Evolutionary conservation across 2,113 vertebrate genomes (phyloP).

Genomic region (Podocnemis expansa): DNA sequence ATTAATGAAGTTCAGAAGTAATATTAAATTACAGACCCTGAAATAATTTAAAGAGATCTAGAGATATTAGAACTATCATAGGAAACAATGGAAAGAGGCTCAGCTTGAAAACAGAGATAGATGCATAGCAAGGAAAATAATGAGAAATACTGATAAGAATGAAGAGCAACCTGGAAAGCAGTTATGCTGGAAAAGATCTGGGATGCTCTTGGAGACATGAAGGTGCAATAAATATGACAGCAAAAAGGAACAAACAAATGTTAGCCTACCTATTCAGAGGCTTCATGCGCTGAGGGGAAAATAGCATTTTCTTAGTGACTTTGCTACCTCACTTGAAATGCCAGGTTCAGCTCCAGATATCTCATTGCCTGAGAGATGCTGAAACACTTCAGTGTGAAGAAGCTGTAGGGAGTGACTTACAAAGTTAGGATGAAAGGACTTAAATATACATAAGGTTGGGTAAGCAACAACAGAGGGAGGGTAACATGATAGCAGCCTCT

Average conservation of each 20-base stretch:
- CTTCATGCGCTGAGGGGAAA: not conserved
- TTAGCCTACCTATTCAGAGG: not conserved
- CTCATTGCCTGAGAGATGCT: not conserved
- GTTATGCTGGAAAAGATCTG: not conserved
- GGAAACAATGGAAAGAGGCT: not conserved
- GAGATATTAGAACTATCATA: not conserved
- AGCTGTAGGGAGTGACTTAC: not conserved
- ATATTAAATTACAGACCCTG: not conserved
- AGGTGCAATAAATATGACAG: not conserved
- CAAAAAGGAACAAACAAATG: not conserved
- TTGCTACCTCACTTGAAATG: not conserved
- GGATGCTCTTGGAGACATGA: not conserved
- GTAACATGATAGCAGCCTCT: slow-evolving; percentile 24
- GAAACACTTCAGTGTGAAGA: not conserved
- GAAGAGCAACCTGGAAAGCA: not conserved
- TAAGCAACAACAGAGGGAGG: not conserved
- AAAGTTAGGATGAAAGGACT: not conserved
- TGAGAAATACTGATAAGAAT: not conserved
- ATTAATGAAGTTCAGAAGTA: not conserved
- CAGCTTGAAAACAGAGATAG: not conserved
- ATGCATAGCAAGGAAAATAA: not conserved
- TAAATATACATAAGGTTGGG: not conserved
- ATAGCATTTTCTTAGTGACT: not conserved
- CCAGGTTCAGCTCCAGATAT: not conserved
- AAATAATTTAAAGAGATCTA: not conserved